Evolutionary conservation across 2,113 vertebrate species (phyloP), one percentile per base, ranked within the genome.

Genomic region (Sinocyclocheilus anshuiensis): DNA sequence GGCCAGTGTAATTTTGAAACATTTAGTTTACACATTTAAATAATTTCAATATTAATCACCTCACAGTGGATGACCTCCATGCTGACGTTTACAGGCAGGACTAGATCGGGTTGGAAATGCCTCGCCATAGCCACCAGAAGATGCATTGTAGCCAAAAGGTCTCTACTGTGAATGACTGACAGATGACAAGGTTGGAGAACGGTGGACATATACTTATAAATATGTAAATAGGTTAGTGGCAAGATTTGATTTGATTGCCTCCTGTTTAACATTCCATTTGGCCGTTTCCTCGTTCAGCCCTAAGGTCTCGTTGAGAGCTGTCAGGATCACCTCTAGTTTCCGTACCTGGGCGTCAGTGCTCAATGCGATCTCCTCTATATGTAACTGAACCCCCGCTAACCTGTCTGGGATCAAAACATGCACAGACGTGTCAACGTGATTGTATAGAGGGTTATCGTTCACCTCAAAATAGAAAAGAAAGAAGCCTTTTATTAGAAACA

Each of bases 61-160:
- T 98, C 95, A 20, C 96, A 33, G 4, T 88, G 89, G 53, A 97
- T 72, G n/a, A 97, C 95, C 90, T 98, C 96, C 89, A 98, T 95
- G 53, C 90, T 93, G 72, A 99, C 95, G 0, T 95, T 91, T 0
- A 87, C 1, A 0, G 97, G 97, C 87, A 99, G 92, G 26, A 90
- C 45, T 89, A 98, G 87, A 24, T 86, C 87, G 0, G 97, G 96
- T 88, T 95, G 88, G n/a, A 98, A 98, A 87, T 75, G 89, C 83
- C 89, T 95, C 88, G 92, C 97, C 87, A 99, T 96, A 91, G 97
- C 96, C 91, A 99, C 95, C 45, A 99, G 94, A 75, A 99, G 95
- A 92, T 97, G 97, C 85, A 99, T 81, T 0, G 97, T 98, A 86
- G 97, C 95, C 91, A 98, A 90, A 4, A 98, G 93, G 91, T 99